Percentiles rank a stretch among this genome's conserved stretches.
phyloP scores from a whole-genome alignment of 1,140 invertebrate genomes.

The Grapholita molesta region DNA sequence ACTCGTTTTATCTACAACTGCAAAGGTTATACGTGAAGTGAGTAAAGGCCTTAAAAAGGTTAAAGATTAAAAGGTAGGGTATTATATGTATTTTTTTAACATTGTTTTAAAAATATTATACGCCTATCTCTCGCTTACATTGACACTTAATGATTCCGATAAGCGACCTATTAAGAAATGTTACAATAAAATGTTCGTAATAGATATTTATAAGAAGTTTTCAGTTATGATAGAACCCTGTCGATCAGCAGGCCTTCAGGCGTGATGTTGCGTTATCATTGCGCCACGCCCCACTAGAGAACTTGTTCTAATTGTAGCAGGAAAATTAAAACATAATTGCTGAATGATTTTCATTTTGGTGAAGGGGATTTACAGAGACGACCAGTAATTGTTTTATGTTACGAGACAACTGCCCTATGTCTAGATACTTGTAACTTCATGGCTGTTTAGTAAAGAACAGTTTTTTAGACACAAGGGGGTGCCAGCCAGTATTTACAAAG shows the following conservation, averaged over 20 bases:
- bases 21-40: neutral
- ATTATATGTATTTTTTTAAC: too few species aligned
- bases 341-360: neutral
- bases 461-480: too few species aligned
- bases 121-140: too few species aligned
- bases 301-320: neutral
- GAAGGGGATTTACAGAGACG: neutral
- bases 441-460: too few species aligned
- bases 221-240: constrained; percentile 2
- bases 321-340: neutral
- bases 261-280: neutral
- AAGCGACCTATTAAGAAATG: neutral
- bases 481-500: too few species aligned
- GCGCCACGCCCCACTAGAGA: neutral
- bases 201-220: neutral
- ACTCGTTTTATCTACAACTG: neutral
- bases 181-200: neutral
- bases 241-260: neutral
- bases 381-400: neutral
- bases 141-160: neutral
- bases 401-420: too few species aligned
- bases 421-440: too few species aligned
- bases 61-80: neutral
- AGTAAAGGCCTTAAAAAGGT: neutral
- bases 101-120: too few species aligned